Conservation (phyloP, 2,113 vertebrate genomes). For the Eulacestoma nigropectus region DNA sequence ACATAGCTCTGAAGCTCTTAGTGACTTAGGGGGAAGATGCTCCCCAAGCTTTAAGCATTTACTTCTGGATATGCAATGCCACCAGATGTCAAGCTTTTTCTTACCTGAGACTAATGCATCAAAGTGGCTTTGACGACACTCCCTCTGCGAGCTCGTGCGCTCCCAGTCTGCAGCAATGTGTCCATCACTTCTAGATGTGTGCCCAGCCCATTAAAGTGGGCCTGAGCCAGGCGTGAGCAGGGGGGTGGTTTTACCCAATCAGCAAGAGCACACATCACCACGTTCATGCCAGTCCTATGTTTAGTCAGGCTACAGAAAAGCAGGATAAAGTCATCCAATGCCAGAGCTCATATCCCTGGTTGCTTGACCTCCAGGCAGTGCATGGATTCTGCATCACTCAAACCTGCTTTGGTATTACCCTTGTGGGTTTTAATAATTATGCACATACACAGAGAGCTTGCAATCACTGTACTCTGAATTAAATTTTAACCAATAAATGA, state of each 20-base stretch:
- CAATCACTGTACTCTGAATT: constrained; percentile 40
- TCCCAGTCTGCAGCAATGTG: neutral
- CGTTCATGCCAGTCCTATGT: neutral
- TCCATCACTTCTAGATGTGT: neutral
- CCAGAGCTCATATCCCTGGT: neutral
- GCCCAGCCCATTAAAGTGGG: neutral
- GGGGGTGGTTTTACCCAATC: neutral
- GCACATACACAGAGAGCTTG: neutral
- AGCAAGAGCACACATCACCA: neutral
- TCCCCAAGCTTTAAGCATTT: neutral
- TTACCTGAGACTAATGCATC: neutral
- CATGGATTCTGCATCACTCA: neutral
- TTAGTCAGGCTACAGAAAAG: neutral
- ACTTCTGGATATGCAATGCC: neutral
- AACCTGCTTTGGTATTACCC: neutral
- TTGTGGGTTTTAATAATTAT: constrained; percentile 33
- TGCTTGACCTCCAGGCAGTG: neutral
- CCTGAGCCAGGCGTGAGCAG: neutral
- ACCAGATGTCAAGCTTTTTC: neutral
- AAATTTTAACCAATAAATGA: constrained; percentile 58
- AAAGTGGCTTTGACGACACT: neutral
- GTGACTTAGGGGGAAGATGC: rapidly evolving
- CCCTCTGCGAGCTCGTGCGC: neutral
- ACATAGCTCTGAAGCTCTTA: neutral
- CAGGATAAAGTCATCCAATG: neutral